Evolutionary conservation across 2,113 vertebrate species (phyloP), one percentile per base, ranked within the genome.

Genomic region (Cyprinus carpio): DNA sequence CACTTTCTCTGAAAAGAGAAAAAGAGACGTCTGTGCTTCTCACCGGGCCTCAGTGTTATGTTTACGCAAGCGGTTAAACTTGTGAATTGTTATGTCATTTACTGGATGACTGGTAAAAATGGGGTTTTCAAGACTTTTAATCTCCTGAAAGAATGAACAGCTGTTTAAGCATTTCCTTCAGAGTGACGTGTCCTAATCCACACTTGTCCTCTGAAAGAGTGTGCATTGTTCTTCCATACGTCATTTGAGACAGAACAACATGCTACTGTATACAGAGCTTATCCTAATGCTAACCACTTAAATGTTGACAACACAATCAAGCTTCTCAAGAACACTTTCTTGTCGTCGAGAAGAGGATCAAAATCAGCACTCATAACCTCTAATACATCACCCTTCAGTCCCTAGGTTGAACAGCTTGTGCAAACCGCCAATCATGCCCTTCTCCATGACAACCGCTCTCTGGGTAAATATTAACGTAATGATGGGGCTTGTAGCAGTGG

Each of bases 401-500:
- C 83, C 75, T 40, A 72, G 20, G 10, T 83, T 69, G 72, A 86
- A 75, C 29, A 80, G 72, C 82, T 86, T 43, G 81, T n/a, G 81
- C 83, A 88, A 84, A 87, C 82, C 15, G 49, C 85, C 83, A 87
- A 88, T 88, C 72, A 67, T 85, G 82, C n/a, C 77, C 83, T 87
- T 85, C 72, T 78, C 76, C 81, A 82, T 82, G 87, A 85, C 85
- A 82, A 81, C 74, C 43, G 37, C 60, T 83, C 72, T 74, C 85
- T 74, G 74, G 81, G 79, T 69, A 87, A 88, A 86, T 75, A 88
- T 86, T 83, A 83, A 79, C 40, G 64, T 88, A 88, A 88, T 85
- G 74, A 88, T 51, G 40, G 79, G 85, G 25, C 71, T 85, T 18
- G 67, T 67, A 54, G 51, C 31, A 29, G 82, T 29, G 80, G 71